These are phyloP conservation scores for Syngnathus acus DNA, from an alignment of 2,797 vertebrate genomes.

Conservation along the genomic window DNA sequence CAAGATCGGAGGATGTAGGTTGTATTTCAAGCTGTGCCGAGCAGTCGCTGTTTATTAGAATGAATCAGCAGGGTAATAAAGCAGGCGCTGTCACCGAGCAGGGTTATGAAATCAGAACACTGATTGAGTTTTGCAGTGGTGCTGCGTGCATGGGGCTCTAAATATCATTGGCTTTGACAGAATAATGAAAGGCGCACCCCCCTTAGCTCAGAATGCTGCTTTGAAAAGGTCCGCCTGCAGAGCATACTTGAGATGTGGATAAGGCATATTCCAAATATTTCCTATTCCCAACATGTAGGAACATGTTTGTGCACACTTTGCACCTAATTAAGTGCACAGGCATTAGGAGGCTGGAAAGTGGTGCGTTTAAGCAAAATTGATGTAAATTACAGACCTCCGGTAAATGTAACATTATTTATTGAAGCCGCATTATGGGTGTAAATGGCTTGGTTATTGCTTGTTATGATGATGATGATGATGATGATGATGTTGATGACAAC, in stretches of 20 bases:
- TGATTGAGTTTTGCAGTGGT: constrained; percentile 71
- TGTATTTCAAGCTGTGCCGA: constrained; percentile 57
- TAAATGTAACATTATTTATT: constrained; percentile 66
- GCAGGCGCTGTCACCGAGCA: constrained; percentile 78
- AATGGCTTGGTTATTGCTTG: constrained; percentile 53
- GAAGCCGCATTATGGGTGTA: constrained; percentile 55
- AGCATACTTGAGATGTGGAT: not conserved
- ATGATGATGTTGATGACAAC: constrained; percentile 15
- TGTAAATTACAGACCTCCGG: constrained; percentile 56
- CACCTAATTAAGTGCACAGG: not conserved
- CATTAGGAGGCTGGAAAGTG: constrained; percentile 3
- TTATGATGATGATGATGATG: constrained; percentile 49
- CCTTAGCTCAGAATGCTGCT: constrained; percentile 36
- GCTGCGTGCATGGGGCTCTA: constrained; percentile 58
- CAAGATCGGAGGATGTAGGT: constrained; percentile 46
- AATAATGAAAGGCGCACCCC: constrained; percentile 69
- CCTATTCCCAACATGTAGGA: not conserved
- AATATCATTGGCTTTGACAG: constrained; percentile 75
- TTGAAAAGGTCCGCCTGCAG: constrained; percentile 26
- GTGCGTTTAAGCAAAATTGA: constrained; percentile 48
- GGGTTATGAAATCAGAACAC: constrained; percentile 87
- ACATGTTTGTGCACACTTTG: not conserved
- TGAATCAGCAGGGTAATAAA: constrained; percentile 78
- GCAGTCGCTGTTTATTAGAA: constrained; percentile 66
- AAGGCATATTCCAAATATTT: constrained; percentile 1